Conservation (phyloP, 2,797 vertebrate species). For the Geotrypetes seraphini region DNA sequence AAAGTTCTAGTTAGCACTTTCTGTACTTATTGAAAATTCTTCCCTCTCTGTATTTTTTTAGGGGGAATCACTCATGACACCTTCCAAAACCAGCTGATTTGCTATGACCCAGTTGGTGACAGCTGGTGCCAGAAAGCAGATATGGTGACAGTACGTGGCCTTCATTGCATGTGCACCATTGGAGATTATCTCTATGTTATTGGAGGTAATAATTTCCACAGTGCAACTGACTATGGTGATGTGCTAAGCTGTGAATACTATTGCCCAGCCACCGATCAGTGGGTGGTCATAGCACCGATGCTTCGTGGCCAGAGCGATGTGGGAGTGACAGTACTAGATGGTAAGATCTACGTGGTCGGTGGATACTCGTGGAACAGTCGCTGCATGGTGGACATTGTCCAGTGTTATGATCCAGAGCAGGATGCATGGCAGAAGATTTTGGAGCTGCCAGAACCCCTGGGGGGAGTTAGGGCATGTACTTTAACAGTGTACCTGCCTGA, state of each 20-base stretch:
- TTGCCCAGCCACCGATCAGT: conserved; percentile 56
- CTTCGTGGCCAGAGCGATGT: conserved; percentile 66
- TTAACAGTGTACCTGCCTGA: conserved; percentile 64
- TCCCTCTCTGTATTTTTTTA: conserved; percentile 14
- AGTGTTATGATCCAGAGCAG: conserved; percentile 56
- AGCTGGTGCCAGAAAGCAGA: conserved; percentile 51
- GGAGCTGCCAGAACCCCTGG: conserved; percentile 63
- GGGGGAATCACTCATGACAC: conserved; percentile 68
- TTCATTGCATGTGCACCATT: conserved; percentile 72
- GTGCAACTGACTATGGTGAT: conserved; percentile 65
- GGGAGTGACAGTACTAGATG: conserved; percentile 58
- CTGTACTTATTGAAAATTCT: too few relatives aligned
- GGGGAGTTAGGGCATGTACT: conserved; percentile 66
- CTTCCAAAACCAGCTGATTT: conserved; percentile 67
- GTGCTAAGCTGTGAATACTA: conserved; percentile 66
- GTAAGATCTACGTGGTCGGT: conserved; percentile 62
- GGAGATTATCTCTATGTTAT: conserved; percentile 64
- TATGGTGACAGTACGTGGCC: conserved; percentile 65
- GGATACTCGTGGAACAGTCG: conserved; percentile 76
- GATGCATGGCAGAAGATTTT: conserved; percentile 64
- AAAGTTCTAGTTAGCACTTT: too few relatives aligned
- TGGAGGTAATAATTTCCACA: conserved; percentile 69
- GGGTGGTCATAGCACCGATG: conserved; percentile 63
- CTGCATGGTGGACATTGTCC: conserved; percentile 71
- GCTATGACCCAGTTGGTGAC: conserved; percentile 50